These are phyloP conservation scores for Galeruca laticollis DNA, from an alignment of 2,888 invertebrate species.

Conservation along the genomic window DNA sequence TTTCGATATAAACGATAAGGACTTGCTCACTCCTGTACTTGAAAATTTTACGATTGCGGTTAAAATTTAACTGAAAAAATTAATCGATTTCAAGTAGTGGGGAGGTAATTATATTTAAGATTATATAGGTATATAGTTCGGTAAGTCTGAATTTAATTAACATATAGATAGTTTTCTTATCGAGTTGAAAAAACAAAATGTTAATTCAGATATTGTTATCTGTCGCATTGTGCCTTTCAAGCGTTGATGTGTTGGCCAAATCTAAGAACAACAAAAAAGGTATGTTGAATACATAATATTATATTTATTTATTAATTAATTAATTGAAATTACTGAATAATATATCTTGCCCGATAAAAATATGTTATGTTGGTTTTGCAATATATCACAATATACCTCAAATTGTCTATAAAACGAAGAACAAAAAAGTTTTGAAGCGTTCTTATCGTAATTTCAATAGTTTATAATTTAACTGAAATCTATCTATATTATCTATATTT, in stretches of 20 bases:
- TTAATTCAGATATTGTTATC: neutral
- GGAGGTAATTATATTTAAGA: neutral
- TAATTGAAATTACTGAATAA: too few species aligned
- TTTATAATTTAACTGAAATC: too few species aligned
- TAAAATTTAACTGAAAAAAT: slow-evolving; percentile 7
- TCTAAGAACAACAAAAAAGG: slow-evolving; percentile 10
- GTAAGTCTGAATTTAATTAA: slow-evolving; percentile 9
- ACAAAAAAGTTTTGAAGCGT: too few species aligned
- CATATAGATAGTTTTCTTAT: neutral
- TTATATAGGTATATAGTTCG: slow-evolving; percentile 12
- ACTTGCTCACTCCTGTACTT: slow-evolving; percentile 9
- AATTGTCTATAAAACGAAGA: too few species aligned
- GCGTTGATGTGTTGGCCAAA: neutral
- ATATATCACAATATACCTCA: too few species aligned
- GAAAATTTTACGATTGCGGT: slow-evolving; percentile 19
- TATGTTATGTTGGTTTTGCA: too few species aligned
- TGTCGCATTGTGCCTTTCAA: slow-evolving; percentile 2
- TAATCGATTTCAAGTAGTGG: slow-evolving; percentile 8
- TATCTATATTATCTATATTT: too few species aligned
- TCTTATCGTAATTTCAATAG: too few species aligned
- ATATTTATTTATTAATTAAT: too few species aligned
- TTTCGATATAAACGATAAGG: slow-evolving; percentile 4
- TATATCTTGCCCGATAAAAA: too few species aligned
- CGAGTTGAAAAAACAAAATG: slow-evolving; percentile 3
- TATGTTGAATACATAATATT: neutral